Evolutionary conservation across 2,888 invertebrate species (phyloP), one percentile per base, ranked within the genome.

Genomic region (Ormia ochracea): DNA sequence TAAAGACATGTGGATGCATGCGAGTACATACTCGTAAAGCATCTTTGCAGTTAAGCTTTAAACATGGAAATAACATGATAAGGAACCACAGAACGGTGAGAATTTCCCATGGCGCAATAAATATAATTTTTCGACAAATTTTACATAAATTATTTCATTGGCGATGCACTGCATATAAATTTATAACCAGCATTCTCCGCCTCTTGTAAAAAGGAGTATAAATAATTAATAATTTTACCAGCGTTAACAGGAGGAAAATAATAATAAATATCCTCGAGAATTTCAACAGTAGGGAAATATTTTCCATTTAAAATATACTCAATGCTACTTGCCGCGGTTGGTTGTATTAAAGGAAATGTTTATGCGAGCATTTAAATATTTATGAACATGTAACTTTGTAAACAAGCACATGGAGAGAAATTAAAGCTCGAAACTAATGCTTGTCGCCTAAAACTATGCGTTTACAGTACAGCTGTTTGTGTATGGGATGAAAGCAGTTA

Each of bases 271-370:
- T 23, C 50, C 52, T 21, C 28, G 31, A 52, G 52, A 41, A 26
- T 28, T n/a, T 41, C 1, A 54, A 7, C 43, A 21, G 6, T 7
- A 31, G 54, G 56, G 21, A 45, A 45, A 17, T 36, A 56, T 14
- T 45, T 45, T 56, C 43, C 41, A 68, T 68, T 23, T 43, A 56
- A 56, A 54, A 54, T 54, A 14, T 45, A 21, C 45, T 45, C n/a
- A 56, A 43, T 14, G 12, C 6, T 45, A 45, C 45, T 17, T 23
- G 23, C 17, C 12, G 17, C 23, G 33, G 33, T 45, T 33, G 45
- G 33, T n/a, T 45, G 23, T 45, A n/a, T 12, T 33, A 36, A n/a
- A 23, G 56, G 21, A 68, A 33, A 66, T 41, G 41, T 54, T 54
- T 52, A 10, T 28, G 52, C n/a, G 41, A 28, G 10, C 52, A 41